phyloP scores from a whole-genome alignment of 2,797 vertebrate species.

The Brachymystax lenok region DNA sequence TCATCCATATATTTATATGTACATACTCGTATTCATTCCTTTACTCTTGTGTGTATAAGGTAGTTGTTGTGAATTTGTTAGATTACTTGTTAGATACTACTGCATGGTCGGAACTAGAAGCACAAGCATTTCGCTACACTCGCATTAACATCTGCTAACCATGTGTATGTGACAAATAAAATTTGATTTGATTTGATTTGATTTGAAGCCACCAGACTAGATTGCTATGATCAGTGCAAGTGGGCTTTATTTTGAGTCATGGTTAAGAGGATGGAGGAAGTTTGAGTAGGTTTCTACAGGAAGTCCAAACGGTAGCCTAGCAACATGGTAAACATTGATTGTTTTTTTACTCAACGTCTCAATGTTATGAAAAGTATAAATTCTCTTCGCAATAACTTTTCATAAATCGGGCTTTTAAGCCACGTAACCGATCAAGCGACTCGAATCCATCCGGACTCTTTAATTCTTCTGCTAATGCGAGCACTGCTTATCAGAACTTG shows the following conservation, averaged over 20 bases:
- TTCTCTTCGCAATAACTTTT: background rate
- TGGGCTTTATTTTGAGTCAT: background rate
- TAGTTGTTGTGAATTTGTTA: too few relatives aligned
- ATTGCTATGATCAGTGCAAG: background rate
- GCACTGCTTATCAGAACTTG: background rate
- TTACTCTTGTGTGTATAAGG: too few relatives aligned
- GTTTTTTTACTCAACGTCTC: too few relatives aligned
- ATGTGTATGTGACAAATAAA: too few relatives aligned
- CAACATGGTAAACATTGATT: background rate
- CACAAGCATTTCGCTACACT: too few relatives aligned
- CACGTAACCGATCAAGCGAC: background rate
- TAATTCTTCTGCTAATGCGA: slow-evolving; percentile 9
- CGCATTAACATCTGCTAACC: too few relatives aligned
- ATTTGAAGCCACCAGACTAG: background rate
- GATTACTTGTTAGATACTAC: too few relatives aligned
- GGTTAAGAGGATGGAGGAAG: background rate
- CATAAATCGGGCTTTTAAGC: slow-evolving; percentile 4
- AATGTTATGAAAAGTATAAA: background rate
- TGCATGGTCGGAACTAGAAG: too few relatives aligned
- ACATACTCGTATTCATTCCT: too few relatives aligned
- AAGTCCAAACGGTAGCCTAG: background rate
- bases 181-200: too few relatives aligned
- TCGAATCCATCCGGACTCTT: background rate
- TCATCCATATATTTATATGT: too few relatives aligned
- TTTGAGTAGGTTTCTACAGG: background rate